These are phyloP conservation scores for Drymonia ruficornis DNA, from an alignment of 2,888 invertebrate genomes.

Conservation along the genomic window DNA sequence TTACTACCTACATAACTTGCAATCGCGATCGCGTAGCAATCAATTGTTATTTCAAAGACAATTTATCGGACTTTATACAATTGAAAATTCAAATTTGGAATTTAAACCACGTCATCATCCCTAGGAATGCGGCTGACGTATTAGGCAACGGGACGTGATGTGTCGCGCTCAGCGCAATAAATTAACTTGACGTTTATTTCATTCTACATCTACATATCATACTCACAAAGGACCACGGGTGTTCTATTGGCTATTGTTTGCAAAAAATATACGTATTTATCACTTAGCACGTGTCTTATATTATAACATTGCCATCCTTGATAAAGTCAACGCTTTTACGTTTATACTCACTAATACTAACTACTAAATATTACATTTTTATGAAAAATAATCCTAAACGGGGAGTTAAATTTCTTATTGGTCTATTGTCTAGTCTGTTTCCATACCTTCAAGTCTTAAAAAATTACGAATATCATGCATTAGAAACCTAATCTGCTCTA, in stretches of 20 bases:
- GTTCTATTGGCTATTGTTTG: constrained; percentile 5
- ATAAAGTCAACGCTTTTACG: background rate
- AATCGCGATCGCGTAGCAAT: background rate
- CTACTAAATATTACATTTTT: no score
- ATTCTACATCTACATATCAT: constrained; percentile 5
- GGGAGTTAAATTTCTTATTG: no score
- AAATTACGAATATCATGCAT: no score
- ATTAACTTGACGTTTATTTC: constrained; percentile 5
- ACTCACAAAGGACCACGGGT: background rate
- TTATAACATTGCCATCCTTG: background rate
- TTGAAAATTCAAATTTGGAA: constrained; percentile 19
- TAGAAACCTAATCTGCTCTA: no score
- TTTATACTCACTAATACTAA: no score
- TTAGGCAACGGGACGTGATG: constrained; percentile 15
- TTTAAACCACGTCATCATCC: constrained; percentile 21
- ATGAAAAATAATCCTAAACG: no score
- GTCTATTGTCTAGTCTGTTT: no score
- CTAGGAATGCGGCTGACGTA: constrained; percentile 21
- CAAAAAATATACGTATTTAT: constrained; percentile 1
- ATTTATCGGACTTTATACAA: background rate
- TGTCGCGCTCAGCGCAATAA: constrained; percentile 1
- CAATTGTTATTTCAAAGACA: background rate
- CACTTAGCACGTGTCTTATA: background rate
- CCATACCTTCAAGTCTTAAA: no score
- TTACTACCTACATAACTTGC: background rate